A percentile compares a stretch with the other conserved stretches of the same genome.
Conservation (phyloP, 1,140 invertebrate genomes). For the Zaprionus africanus region DNA sequence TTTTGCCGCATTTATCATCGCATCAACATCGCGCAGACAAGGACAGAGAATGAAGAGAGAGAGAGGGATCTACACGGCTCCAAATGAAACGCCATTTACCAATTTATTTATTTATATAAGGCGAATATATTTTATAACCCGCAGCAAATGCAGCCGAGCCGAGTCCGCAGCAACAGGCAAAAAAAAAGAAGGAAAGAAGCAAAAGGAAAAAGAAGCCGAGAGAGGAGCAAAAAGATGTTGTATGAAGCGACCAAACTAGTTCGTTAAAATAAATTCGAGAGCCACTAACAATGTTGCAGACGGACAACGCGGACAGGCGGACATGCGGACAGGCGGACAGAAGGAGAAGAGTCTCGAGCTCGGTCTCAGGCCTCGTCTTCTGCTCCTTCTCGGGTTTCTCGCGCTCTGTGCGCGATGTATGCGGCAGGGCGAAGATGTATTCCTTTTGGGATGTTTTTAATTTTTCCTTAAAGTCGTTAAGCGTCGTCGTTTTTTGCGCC, state of each 20-base stretch:
- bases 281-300: conserved; percentile 79
- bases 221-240: conserved; percentile 67
- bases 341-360: conserved; percentile 18
- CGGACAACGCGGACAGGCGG: conserved; percentile 42
- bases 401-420: conserved; percentile 49
- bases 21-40: conserved; percentile 60
- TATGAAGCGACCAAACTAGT: conserved; percentile 83
- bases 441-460: conserved; percentile 83
- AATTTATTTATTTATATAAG: conserved; percentile 84
- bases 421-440: conserved; percentile 80
- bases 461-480: conserved; percentile 83
- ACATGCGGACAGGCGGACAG: conserved; percentile 29
- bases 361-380: conserved; percentile 13
- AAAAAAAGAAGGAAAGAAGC: not conserved
- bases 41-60: not conserved
- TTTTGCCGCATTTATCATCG: conserved; percentile 82
- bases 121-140: conserved; percentile 83
- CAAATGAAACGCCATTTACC: conserved; percentile 81
- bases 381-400: not conserved
- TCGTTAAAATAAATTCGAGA: conserved; percentile 83
- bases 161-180: not conserved
- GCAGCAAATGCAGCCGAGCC: conserved; percentile 59
- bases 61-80: conserved; percentile 35
- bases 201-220: conserved; percentile 29
- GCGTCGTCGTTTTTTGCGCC: conserved; percentile 68